Evolutionary conservation across 1,140 invertebrate genomes (phyloP).

Genomic region (Hyles euphorbiae): DNA sequence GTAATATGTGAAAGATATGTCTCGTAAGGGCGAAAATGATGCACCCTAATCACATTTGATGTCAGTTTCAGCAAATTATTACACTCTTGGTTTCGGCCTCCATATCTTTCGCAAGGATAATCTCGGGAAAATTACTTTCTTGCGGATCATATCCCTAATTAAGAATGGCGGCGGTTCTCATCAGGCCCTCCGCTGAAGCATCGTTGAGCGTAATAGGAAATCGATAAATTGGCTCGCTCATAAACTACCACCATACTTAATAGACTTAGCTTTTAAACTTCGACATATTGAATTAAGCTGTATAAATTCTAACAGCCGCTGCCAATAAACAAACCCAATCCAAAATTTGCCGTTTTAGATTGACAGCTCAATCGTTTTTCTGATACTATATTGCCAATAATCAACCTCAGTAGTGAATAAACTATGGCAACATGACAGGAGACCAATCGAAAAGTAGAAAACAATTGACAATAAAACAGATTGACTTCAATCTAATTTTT

Average conservation of each 20-base stretch:
- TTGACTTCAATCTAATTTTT: no score
- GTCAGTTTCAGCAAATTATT: conserved; percentile 27
- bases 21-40: conserved; percentile 6
- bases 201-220: conserved; percentile 22
- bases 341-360: no score
- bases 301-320: no score
- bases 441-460: no score
- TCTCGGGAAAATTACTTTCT: conserved; percentile 60
- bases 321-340: no score
- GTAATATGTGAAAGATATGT: conserved; percentile 5
- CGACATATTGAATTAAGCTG: no score
- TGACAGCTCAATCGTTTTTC: no score
- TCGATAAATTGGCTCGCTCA: conserved; percentile 27
- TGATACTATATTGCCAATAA: no score
- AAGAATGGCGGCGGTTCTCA: conserved; percentile 42
- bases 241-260: conserved; percentile 14
- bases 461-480: no score
- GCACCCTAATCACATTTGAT: conserved; percentile 28
- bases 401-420: no score
- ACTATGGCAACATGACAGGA: no score
- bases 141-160: conserved; percentile 64
- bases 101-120: conserved; percentile 46
- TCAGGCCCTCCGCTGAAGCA: conserved; percentile 32
- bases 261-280: no score
- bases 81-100: conserved; percentile 24